Percentiles rank a stretch among this genome's conserved stretches.
These are phyloP conservation scores for Coelinius sp. DNA, from an alignment of 2,888 invertebrate species.

Conservation along the genomic window DNA sequence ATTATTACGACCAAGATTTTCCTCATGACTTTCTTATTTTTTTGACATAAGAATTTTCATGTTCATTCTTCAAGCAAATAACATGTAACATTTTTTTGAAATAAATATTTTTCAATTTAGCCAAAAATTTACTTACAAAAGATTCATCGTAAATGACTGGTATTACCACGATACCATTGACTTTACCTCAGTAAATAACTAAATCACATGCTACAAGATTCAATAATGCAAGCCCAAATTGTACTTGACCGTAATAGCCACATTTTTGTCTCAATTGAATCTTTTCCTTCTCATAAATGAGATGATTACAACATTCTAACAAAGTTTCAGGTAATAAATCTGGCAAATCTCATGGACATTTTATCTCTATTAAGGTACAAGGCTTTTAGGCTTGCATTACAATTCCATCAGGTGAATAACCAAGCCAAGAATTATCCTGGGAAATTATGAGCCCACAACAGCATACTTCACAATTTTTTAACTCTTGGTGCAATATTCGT, in stretches of 20 bases:
- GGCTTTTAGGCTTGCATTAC: neutral
- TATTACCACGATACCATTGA: neutral
- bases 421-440: neutral
- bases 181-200: conserved; percentile 4
- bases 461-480: neutral
- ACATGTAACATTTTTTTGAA: neutral
- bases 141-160: neutral
- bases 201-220: neutral
- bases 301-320: neutral
- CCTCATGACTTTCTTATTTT: neutral
- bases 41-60: neutral
- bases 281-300: neutral
- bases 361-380: neutral
- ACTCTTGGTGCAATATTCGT: neutral
- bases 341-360: neutral
- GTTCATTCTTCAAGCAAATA: neutral
- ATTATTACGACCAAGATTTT: neutral
- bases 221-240: conserved; percentile 8
- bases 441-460: neutral
- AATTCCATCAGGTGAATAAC: conserved; percentile 8
- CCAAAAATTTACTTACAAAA: neutral
- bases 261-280: neutral
- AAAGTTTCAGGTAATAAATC: neutral
- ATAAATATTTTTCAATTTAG: neutral
- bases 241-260: conserved; percentile 4